These are phyloP conservation scores for Nycticorax nycticorax DNA, from an alignment of 2,113 vertebrate species.

Conservation along the genomic window DNA sequence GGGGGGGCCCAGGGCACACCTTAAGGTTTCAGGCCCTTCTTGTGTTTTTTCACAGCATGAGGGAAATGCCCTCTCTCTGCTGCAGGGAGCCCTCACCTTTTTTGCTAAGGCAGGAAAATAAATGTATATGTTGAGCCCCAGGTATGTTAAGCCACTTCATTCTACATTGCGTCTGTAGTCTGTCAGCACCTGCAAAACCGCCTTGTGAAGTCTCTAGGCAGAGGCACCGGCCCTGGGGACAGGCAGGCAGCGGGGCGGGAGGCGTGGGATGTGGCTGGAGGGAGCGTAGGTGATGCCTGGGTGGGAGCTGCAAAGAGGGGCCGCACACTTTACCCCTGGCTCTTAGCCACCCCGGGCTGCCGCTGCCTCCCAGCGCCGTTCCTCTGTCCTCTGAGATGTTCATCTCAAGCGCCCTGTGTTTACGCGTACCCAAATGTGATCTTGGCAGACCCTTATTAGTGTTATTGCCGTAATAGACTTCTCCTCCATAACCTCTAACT, in stretches of 20 bases:
- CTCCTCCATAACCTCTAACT: conserved; percentile 38
- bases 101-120: background rate
- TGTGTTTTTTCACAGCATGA: background rate
- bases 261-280: rapidly evolving
- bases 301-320: background rate
- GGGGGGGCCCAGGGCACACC: background rate
- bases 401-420: background rate
- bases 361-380: background rate
- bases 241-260: rapidly evolving
- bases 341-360: rapidly evolving
- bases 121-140: background rate
- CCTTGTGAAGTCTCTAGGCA: background rate
- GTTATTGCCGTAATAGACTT: conserved; percentile 38
- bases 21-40: background rate
- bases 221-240: background rate
- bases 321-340: rapidly evolving
- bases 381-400: background rate
- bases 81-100: background rate
- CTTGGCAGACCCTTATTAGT: conserved; percentile 44
- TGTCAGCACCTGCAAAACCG: rapidly evolving
- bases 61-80: background rate
- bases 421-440: background rate
- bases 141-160: background rate
- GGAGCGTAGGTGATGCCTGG: background rate
- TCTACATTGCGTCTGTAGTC: background rate